Conservation (phyloP, 2,888 invertebrate genomes). For the Ormyrus pomaceus region DNA sequence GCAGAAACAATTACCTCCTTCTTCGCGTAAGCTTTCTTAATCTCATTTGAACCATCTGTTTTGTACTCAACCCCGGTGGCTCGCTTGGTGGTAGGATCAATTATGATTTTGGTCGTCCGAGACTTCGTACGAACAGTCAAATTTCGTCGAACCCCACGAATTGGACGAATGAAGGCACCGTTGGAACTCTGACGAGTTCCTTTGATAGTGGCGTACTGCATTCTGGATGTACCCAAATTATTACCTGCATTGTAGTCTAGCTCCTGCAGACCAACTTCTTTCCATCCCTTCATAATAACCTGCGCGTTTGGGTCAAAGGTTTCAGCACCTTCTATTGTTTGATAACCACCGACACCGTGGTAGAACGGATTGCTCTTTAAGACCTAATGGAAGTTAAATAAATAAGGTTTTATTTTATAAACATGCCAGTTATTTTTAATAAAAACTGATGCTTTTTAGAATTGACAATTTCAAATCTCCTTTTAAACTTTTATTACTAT, state of each 20-base stretch:
- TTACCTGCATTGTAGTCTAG: conserved; percentile 79
- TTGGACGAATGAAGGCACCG: conserved; percentile 81
- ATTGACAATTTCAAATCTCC: too few species aligned
- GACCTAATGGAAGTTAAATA: too few species aligned
- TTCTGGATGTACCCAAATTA: conserved; percentile 80
- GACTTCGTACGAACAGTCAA: conserved; percentile 75
- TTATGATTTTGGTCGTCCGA: conserved; percentile 76
- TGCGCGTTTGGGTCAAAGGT: conserved; percentile 79
- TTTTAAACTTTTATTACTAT: too few species aligned
- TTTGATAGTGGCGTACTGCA: conserved; percentile 80
- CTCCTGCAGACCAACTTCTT: conserved; percentile 79
- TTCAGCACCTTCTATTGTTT: conserved; percentile 80
- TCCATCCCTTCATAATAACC: conserved; percentile 79
- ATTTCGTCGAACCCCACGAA: conserved; percentile 77
- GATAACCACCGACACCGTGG: conserved; percentile 80
- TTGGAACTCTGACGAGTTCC: conserved; percentile 81
- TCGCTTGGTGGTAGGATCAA: conserved; percentile 75
- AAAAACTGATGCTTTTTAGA: too few species aligned
- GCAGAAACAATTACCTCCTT: conserved; percentile 77
- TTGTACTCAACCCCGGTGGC: conserved; percentile 74
- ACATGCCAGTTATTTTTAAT: too few species aligned
- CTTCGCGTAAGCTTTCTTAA: conserved; percentile 68
- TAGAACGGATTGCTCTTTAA: conserved; percentile 63
- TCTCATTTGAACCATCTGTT: conserved; percentile 64
- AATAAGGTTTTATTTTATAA: too few species aligned